Evolutionary conservation across 2,797 vertebrate species (phyloP), one percentile per base, ranked within the genome.

Genomic region (Enteromius afrohamiltoni): DNA sequence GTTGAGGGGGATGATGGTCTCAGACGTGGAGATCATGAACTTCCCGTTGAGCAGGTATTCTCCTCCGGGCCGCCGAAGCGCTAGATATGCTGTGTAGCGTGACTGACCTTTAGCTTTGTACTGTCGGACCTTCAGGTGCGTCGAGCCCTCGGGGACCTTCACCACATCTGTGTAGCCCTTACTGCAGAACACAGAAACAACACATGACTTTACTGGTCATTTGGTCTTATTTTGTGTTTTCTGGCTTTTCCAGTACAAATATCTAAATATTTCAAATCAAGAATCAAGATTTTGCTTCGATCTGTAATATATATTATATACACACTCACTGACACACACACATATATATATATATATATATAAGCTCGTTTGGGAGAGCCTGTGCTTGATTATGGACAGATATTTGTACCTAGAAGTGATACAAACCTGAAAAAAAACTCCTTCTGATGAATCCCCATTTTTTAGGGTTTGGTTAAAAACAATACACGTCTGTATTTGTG

Each of bases 1-100:
- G 0, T 97, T 98, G 93, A 98, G 93, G 3, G 97, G 96, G 67
- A 99, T 94, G 91, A 99, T 95, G 0, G 95, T 98, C 90, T 99
- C 97, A 0, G 97, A 98, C 58, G 98, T 99, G 90, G 97, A 98
- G 93, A 99, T 99, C 97, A 98, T 98, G 76, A 99, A 99, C 87
- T 98, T 99, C 6, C 98, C 98, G 0, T 99, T 99, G 6, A 99
- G 93, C 83, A 99, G 95, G 93, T 99, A 99, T 80, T 98, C 96
- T 42, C 96, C 94, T 0, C 87, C 95, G 85, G 96, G 96, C 84
- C 95, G 96, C 23, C 97, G 96, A 42, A 98, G 91, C 14, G 98
- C 97, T 84, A 99, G 93, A 92, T 99, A 99, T 85, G 98, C 97
- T 0, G 95, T 96, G 93, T 96, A 97, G 83, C 97, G 94, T 49